Base-by-base conservation (phyloP, 2,888 invertebrate genomes). In the Gortyna flavago region DNA sequence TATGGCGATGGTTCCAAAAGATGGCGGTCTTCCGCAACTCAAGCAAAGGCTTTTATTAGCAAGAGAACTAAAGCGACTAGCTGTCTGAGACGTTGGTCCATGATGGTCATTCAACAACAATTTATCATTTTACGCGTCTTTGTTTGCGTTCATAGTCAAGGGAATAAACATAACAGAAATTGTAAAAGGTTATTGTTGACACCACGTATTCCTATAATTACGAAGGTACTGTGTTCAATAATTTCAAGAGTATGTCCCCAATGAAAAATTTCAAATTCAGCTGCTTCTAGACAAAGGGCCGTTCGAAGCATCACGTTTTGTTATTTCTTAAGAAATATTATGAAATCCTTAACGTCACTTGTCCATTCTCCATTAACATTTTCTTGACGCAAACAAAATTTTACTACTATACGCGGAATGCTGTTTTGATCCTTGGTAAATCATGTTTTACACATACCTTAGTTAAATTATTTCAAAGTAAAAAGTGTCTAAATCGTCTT, bases 111-210 rank as follows among this genome's bases (percentile, higher is more conserved):
- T 85, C 62, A 70, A 59, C 41, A 65, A 67, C 16, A 62, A 51
- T 72, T 59, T 44, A 77, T 82, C 16, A 71, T 86, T 83, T 72
- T 41, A 86, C 51, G 75, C 57, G 57, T 79, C 83, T 69, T 86
- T 84, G 86, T 84, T 65, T 75, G 9, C 61, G 29, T 41, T 68
- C 72, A 54, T 72, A 59, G 54, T 73, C 51, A 68, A 38, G 18
- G 59, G 35, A 61, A 73, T 75, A 79, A 75, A 64, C 69, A 29
- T 68, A 38, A 70, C 32, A 72, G 16, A 54, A 66, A 71, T 62
- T 54, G 51, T 71, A 75, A 71, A 68, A 65, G 67, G 48, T 83
- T 73, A 73, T 84, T 84, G 72, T 83, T 71, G 65, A 83, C 73
- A 79, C 75, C 75, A 75, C 59, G 61, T 74, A 75, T 79, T 83